phyloP scores from a whole-genome alignment of 2,113 vertebrate genomes.

The Ahaetulla prasina region DNA sequence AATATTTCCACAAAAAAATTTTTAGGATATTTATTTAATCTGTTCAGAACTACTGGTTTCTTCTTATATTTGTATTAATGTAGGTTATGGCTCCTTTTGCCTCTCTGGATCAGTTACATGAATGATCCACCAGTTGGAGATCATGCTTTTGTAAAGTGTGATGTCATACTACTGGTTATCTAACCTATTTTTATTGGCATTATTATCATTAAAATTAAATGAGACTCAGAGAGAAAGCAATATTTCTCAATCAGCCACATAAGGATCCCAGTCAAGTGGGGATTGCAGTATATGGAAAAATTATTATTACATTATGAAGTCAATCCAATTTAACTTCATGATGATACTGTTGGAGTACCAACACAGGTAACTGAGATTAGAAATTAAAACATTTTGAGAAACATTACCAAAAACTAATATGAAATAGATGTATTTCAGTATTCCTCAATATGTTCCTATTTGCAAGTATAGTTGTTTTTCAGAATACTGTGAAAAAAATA shows the following conservation, averaged over 20 bases:
- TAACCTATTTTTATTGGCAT: neutral
- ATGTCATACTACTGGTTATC: neutral
- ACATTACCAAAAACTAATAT: neutral
- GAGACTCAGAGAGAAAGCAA: neutral
- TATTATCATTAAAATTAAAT: neutral
- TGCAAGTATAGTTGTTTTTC: conserved; percentile 3
- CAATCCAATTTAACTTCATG: neutral
- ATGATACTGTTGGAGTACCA: neutral
- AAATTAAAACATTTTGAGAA: neutral
- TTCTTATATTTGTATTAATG: neutral
- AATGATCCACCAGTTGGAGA: neutral
- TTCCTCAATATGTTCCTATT: neutral
- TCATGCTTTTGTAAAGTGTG: neutral
- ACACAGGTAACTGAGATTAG: neutral
- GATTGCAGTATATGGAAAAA: neutral
- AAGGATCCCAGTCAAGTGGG: neutral
- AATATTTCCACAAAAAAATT: neutral
- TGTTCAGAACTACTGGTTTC: neutral
- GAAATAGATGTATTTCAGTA: neutral
- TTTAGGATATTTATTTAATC: neutral
- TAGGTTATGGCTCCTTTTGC: neutral
- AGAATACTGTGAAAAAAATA: neutral
- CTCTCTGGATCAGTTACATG: neutral
- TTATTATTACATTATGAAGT: neutral
- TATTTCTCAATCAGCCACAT: neutral